These are phyloP conservation scores for Lottia scabra DNA, from an alignment of 2,888 invertebrate species.

Conservation along the genomic window DNA sequence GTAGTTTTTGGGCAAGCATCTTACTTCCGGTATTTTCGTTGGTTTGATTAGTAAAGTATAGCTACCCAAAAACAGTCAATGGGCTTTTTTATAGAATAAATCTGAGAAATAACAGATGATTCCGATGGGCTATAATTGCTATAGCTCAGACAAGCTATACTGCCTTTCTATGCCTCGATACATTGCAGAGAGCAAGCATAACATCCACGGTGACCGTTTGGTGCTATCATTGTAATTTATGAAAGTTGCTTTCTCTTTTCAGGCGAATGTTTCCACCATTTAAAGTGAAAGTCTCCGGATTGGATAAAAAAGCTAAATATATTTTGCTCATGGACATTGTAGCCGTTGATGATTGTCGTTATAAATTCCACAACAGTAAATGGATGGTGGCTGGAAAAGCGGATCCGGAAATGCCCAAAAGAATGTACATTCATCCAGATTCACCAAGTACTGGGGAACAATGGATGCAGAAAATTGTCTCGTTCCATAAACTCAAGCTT, in stretches of 20 bases:
- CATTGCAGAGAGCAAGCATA: too few relatives aligned
- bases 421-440: constrained; percentile 99
- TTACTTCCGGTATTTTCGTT: too few relatives aligned
- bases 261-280: constrained; percentile 99
- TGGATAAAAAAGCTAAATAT: constrained; percentile 99
- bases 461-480: constrained; percentile 99
- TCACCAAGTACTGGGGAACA: constrained; percentile 90
- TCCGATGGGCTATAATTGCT: too few relatives aligned
- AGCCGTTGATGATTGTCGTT: constrained; percentile 95
- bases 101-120: too few relatives aligned
- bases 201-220: too few relatives aligned
- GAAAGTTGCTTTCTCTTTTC: constrained; percentile 66
- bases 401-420: constrained; percentile 98
- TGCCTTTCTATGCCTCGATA: too few relatives aligned
- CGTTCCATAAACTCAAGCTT: constrained; percentile 98
- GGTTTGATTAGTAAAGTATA: too few relatives aligned
- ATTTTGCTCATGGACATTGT: constrained; percentile 98
- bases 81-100: too few relatives aligned
- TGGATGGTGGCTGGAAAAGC: constrained; percentile 92
- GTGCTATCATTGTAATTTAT: too few relatives aligned
- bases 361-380: constrained; percentile 73
- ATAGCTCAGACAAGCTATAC: too few relatives aligned
- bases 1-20: too few relatives aligned
- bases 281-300: constrained; percentile 97
- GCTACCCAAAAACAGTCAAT: too few relatives aligned